Conservation (phyloP, 2,797 vertebrate genomes). For the Characodon lateralis region DNA sequence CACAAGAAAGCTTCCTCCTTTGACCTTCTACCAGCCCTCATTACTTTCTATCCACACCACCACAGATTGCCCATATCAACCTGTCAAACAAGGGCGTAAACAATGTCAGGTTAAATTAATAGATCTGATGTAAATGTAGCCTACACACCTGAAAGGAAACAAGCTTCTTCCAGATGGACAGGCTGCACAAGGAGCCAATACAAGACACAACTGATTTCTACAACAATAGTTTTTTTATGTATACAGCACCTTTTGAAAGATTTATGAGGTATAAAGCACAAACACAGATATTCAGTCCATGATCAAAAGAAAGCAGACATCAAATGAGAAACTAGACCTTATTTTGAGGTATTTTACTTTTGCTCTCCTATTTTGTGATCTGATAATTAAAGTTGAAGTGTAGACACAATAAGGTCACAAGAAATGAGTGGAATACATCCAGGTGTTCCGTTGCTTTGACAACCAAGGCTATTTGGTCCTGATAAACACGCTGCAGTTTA, state of each 20-base stretch:
- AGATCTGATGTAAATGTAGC: conserved; percentile 21
- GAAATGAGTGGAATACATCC: conserved; percentile 35
- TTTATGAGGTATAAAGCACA: not conserved
- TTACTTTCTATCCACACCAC: conserved; percentile 47
- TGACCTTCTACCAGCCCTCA: conserved; percentile 38
- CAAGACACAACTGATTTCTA: conserved; percentile 4
- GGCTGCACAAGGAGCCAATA: not conserved
- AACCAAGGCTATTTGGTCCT: conserved; percentile 46
- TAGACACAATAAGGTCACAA: not conserved
- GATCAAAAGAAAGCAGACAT: conserved; percentile 20
- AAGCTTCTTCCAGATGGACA: conserved; percentile 5
- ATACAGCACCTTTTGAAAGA: not conserved
- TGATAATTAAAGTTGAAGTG: conserved; percentile 39
- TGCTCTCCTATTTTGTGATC: conserved; percentile 26
- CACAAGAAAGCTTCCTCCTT: conserved; percentile 45
- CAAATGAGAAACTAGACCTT: conserved; percentile 16
- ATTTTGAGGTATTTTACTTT: conserved; percentile 36
- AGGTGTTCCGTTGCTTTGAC: conserved; percentile 32
- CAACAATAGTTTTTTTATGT: conserved; percentile 2
- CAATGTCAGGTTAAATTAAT: conserved; percentile 63
- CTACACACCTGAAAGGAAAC: conserved; percentile 20
- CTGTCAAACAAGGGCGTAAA: conserved; percentile 59
- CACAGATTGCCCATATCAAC: conserved; percentile 58
- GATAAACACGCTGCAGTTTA: conserved; percentile 73
- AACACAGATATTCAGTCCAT: conserved; percentile 11